Conservation (phyloP, 2,113 vertebrate species). For the Malurus cyaneus region DNA sequence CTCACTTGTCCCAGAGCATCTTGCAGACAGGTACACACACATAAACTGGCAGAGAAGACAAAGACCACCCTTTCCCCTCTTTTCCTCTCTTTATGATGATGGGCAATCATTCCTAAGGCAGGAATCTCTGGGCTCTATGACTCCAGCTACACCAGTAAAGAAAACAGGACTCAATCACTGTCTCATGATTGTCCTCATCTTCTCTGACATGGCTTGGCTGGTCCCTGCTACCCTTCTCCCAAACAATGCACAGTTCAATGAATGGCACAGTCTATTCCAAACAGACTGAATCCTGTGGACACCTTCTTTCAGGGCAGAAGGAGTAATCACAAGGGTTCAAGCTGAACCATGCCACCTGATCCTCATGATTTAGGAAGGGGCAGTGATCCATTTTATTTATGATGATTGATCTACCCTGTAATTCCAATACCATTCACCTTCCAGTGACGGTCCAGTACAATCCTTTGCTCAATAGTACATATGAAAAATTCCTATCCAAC, state of each 20-base stretch:
- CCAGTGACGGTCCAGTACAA: background rate
- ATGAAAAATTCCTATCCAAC: background rate
- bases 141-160: background rate
- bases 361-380: background rate
- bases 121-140: background rate
- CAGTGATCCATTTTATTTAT: background rate
- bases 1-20: too few species aligned
- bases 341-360: background rate
- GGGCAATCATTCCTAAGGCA: background rate
- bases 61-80: background rate
- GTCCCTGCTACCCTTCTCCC: background rate
- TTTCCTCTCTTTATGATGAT: background rate
- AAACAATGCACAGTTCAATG: background rate
- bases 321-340: background rate
- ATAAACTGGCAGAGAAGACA: background rate
- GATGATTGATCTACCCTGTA: background rate
- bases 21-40: background rate
- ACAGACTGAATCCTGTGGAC: background rate
- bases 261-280: background rate
- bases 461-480: background rate
- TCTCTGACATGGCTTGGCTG: background rate
- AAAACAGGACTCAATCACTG: background rate
- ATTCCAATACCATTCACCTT: background rate
- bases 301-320: background rate
- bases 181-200: background rate